Evolutionary conservation across 2,888 invertebrate genomes (phyloP).

Genomic region (Gasteruption jaculator): DNA sequence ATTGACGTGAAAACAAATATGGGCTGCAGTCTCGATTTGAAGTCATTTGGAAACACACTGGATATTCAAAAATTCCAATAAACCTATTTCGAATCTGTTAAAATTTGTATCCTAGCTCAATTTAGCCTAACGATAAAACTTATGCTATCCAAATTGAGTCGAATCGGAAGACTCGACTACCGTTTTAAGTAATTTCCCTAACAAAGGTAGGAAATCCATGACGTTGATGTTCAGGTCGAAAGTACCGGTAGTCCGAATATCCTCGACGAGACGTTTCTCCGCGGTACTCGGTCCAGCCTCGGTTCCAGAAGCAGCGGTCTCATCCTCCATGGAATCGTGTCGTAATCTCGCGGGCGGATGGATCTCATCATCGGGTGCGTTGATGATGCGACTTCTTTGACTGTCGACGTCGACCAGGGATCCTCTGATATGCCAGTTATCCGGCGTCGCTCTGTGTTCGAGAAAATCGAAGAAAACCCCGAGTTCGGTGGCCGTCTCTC

Average conservation of each 20-base stretch:
- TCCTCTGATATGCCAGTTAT: conserved; percentile 33
- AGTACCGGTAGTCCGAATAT: conserved; percentile 39
- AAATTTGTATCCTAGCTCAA: no score
- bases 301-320: conserved; percentile 18
- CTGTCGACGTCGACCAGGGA: conserved; percentile 34
- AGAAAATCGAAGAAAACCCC: conserved; percentile 48
- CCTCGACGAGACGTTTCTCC: conserved; percentile 25
- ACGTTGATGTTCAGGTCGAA: conserved; percentile 30
- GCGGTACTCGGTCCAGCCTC: background rate
- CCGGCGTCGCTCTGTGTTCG: conserved; percentile 37
- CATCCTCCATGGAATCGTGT: conserved; percentile 20
- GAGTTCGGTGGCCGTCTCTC: conserved; percentile 47
- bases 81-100: no score
- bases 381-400: conserved; percentile 30
- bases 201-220: conserved; percentile 39
- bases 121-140: no score
- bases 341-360: conserved; percentile 34
- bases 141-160: conserved; percentile 39
- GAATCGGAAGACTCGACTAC: conserved; percentile 45
- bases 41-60: no score
- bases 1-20: no score
- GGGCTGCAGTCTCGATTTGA: no score
- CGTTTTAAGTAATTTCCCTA: conserved; percentile 44
- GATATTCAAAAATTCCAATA: no score
- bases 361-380: conserved; percentile 26